Evolutionary conservation across 2,888 invertebrate genomes (phyloP).

Genomic region (Boloria euphrosyne): DNA sequence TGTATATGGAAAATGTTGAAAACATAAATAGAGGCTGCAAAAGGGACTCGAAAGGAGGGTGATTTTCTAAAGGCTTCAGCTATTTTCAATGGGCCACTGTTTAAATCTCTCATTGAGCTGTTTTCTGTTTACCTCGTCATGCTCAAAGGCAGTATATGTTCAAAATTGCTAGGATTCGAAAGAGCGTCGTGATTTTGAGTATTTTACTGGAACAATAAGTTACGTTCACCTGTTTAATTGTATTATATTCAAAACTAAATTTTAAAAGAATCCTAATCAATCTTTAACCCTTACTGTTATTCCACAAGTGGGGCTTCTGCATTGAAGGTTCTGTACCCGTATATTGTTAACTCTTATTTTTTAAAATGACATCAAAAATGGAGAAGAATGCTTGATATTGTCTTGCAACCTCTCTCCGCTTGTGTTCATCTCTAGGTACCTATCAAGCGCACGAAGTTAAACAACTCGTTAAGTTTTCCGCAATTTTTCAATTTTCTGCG

Average conservation of each 20-base stretch:
- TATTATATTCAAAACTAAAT: not conserved
- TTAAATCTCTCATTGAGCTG: constrained; percentile 76
- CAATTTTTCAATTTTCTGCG: no score
- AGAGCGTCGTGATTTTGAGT: constrained; percentile 45
- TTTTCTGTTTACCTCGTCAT: constrained; percentile 73
- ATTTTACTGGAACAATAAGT: constrained; percentile 36
- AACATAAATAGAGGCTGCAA: constrained; percentile 72
- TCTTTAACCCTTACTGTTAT: no score
- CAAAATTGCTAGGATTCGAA: constrained; percentile 37
- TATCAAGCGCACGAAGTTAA: no score
- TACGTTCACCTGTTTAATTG: constrained; percentile 8
- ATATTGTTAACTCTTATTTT: no score
- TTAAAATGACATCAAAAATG: no score
- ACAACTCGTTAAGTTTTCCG: no score
- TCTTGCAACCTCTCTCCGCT: no score
- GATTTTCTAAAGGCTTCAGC: constrained; percentile 78
- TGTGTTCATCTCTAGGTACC: no score
- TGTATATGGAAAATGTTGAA: constrained; percentile 77
- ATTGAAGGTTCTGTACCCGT: no score
- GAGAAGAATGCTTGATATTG: no score
- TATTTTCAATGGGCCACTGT: constrained; percentile 75
- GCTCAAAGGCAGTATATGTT: constrained; percentile 51
- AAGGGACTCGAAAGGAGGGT: constrained; percentile 72
- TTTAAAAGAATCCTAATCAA: no score
- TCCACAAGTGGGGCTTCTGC: no score